Conservation (phyloP, 2,888 invertebrate species). For the Rhabditophanes sp. region DNA sequence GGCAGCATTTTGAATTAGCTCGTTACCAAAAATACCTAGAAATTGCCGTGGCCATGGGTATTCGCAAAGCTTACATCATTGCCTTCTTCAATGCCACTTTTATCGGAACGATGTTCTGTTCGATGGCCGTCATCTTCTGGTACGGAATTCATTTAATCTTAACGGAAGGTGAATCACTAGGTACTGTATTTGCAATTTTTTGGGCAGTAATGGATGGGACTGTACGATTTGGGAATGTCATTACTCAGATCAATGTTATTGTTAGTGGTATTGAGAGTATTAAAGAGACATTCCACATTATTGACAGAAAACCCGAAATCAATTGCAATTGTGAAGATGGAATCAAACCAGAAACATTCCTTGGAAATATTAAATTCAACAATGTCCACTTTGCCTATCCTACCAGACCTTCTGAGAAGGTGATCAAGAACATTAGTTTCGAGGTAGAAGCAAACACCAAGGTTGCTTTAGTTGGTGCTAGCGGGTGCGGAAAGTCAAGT, state of each 20-base stretch:
- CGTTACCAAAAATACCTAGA: conserved; percentile 11
- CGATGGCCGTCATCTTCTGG: conserved; percentile 43
- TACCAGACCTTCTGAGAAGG: conserved; percentile 43
- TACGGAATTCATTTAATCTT: conserved; percentile 15
- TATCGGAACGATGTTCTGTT: conserved; percentile 44
- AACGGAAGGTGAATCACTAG: conserved; percentile 13
- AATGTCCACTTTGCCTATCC: conserved; percentile 48
- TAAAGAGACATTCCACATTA: conserved; percentile 49
- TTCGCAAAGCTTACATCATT: conserved; percentile 14
- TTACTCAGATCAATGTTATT: conserved; percentile 65
- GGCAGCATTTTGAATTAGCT: conserved; percentile 15
- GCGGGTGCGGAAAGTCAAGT: conserved; percentile 34
- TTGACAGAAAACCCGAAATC: conserved; percentile 47
- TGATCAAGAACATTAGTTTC: conserved; percentile 22
- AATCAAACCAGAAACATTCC: conserved; percentile 40
- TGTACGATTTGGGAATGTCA: conserved; percentile 58
- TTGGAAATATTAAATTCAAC: conserved; percentile 47
- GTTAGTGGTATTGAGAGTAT: conserved; percentile 65
- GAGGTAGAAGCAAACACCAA: conserved; percentile 23
- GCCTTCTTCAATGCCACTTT: conserved; percentile 15
- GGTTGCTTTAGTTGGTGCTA: conserved; percentile 31
- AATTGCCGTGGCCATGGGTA: conserved; percentile 12
- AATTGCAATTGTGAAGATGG: conserved; percentile 47
- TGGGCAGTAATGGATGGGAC: conserved; percentile 43
- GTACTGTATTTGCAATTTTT: conserved; percentile 24